Evolutionary conservation across 2,113 vertebrate species (phyloP).

Genomic region (Oncorhynchus mykiss): DNA sequence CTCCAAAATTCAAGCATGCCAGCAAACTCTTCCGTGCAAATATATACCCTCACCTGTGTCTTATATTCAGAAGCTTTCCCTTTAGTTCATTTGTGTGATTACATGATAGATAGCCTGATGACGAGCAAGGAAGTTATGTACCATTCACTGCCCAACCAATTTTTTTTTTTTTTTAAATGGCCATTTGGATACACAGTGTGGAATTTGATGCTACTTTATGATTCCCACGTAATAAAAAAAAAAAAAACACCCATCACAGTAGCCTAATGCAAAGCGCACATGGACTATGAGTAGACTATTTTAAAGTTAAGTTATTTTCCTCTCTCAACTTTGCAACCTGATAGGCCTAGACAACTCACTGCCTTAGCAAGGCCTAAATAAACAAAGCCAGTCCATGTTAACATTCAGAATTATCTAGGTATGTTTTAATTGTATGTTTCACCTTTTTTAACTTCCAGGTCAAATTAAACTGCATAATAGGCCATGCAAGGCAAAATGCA

Average conservation of each 20-base stretch:
- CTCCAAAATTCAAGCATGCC: slow-evolving; percentile 25
- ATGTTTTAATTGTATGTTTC: neutral
- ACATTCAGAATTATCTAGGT: too few relatives aligned
- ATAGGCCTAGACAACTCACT: too few relatives aligned
- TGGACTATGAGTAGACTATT: neutral
- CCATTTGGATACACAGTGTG: slow-evolving; percentile 31
- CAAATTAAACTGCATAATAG: too few relatives aligned
- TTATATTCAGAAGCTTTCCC: neutral
- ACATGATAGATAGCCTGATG: neutral
- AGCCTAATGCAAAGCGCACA: neutral
- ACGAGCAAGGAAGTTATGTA: neutral
- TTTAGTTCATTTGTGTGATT: neutral
- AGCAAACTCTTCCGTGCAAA: slow-evolving; percentile 4
- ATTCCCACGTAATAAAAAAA: slow-evolving; percentile 16
- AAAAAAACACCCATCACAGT: slow-evolving; percentile 6
- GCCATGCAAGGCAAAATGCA: too few relatives aligned
- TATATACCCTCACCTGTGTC: neutral
- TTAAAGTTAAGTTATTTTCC: too few relatives aligned
- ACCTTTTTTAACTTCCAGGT: too few relatives aligned
- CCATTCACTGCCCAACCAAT: neutral
- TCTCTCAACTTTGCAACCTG: too few relatives aligned
- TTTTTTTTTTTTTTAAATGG: neutral
- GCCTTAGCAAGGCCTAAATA: too few relatives aligned
- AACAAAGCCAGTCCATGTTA: too few relatives aligned
- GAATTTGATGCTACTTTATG: slow-evolving; percentile 33